phyloP scores from a whole-genome alignment of 2,888 invertebrate genomes.

The Drosophila pegasa region DNA sequence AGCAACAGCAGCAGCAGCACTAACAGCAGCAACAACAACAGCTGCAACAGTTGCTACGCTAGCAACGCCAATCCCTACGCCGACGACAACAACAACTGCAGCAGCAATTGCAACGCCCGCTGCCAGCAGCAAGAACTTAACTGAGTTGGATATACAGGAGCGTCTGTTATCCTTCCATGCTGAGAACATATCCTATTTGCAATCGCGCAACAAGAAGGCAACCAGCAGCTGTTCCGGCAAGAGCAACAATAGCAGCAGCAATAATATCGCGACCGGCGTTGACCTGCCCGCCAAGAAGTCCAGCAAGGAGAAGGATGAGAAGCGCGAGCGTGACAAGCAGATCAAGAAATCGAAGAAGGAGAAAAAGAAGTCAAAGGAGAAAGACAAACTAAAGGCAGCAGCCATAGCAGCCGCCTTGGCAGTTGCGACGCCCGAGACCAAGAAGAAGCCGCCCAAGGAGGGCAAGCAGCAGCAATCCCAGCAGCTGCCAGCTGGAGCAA shows the following conservation, averaged over 20 bases:
- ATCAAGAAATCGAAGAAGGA: conserved; percentile 67
- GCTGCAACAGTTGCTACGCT: conserved; percentile 1
- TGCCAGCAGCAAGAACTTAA: conserved; percentile 69
- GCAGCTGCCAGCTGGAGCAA: conserved; percentile 19
- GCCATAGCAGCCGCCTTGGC: conserved; percentile 16
- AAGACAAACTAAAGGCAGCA: conserved; percentile 55
- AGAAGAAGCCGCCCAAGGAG: conserved; percentile 49
- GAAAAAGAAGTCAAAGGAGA: conserved; percentile 69
- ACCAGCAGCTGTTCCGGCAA: conserved; percentile 40
- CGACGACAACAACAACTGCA: conserved; percentile 7
- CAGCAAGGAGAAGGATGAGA: conserved; percentile 59
- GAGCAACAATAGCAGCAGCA: conserved; percentile 31
- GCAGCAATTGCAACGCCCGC: conserved; percentile 7
- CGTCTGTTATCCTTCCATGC: conserved; percentile 88
- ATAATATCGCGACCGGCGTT: not conserved
- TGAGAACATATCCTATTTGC: conserved; percentile 87
- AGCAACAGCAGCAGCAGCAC: not conserved
- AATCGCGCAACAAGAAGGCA: conserved; percentile 87
- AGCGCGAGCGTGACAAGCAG: conserved; percentile 63
- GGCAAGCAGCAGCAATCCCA: conserved; percentile 23
- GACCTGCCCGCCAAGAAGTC: conserved; percentile 41
- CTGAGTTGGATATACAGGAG: conserved; percentile 88
- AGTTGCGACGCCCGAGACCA: conserved; percentile 18
- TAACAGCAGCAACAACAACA: not conserved
- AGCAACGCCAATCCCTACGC: conserved; percentile 7